A percentile compares a stretch with the other conserved stretches of the same genome.
Evolutionary conservation across 2,888 invertebrate genomes (phyloP).

Genomic region (Plebejus anna): DNA sequence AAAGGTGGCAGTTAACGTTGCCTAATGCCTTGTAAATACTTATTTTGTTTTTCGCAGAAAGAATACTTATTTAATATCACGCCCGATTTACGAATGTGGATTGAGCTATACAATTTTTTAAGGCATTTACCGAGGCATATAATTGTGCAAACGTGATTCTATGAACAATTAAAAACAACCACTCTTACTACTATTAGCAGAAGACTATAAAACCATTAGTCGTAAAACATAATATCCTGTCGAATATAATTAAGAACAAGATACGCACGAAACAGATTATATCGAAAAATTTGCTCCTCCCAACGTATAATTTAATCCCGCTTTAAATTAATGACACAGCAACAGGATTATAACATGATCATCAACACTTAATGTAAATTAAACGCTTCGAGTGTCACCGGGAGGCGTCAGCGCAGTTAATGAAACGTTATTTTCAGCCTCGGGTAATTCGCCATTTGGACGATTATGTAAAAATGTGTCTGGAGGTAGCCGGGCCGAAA

Average conservation of each 20-base stretch:
- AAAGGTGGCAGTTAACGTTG: not conserved
- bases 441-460: slow-evolving; percentile 28
- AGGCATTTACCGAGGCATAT: too few relatives aligned
- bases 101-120: too few relatives aligned
- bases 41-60: not conserved
- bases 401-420: slow-evolving; percentile 12
- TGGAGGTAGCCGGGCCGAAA: slow-evolving; percentile 44
- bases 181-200: not conserved
- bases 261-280: slow-evolving; percentile 7
- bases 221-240: not conserved
- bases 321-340: slow-evolving; percentile 19
- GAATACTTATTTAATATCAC: too few relatives aligned
- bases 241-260: not conserved
- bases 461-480: slow-evolving; percentile 40
- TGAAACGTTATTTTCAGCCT: slow-evolving; percentile 34
- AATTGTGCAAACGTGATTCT: too few relatives aligned
- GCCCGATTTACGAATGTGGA: too few relatives aligned
- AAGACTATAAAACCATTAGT: slow-evolving; percentile 1
- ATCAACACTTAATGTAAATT: slow-evolving; percentile 25
- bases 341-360: slow-evolving; percentile 24
- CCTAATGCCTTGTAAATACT: not conserved
- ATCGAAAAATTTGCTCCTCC: not conserved
- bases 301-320: slow-evolving; percentile 15
- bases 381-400: slow-evolving; percentile 18
- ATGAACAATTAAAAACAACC: not conserved